A percentile compares a stretch with the other conserved stretches of the same genome.
Conservation (phyloP, 2,797 vertebrate genomes). For the Malurus leucopterus region DNA sequence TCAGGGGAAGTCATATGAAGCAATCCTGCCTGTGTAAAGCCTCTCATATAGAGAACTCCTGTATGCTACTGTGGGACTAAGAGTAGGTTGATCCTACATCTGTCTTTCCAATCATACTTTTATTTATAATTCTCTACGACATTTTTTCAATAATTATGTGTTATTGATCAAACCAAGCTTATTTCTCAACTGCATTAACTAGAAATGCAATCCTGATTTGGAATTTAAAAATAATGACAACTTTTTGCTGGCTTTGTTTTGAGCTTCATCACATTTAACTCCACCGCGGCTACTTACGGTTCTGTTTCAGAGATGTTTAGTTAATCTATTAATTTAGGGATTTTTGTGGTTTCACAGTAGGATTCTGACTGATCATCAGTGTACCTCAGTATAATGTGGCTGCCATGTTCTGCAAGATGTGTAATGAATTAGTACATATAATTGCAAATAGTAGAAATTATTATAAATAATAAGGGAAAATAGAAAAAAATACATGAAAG, state of each 20-base stretch:
- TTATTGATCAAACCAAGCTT: background rate
- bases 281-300: background rate
- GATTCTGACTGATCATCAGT: background rate
- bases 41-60: fast-evolving
- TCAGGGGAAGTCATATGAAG: background rate
- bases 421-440: background rate
- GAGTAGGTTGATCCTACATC: background rate
- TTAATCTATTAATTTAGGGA: background rate
- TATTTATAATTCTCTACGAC: background rate
- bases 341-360: background rate
- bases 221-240: background rate
- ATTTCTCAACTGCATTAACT: background rate
- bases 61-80: background rate
- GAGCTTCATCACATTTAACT: background rate
- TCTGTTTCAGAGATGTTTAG: background rate
- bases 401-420: background rate
- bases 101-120: background rate
- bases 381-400: background rate
- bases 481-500: background rate
- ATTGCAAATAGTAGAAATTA: background rate
- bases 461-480: background rate
- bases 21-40: background rate
- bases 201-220: background rate
- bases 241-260: background rate
- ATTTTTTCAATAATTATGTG: background rate